A percentile compares a stretch with the other conserved stretches of the same genome.
These are phyloP conservation scores for Rhamnusium bicolor DNA, from an alignment of 2,888 invertebrate genomes.

Conservation along the genomic window DNA sequence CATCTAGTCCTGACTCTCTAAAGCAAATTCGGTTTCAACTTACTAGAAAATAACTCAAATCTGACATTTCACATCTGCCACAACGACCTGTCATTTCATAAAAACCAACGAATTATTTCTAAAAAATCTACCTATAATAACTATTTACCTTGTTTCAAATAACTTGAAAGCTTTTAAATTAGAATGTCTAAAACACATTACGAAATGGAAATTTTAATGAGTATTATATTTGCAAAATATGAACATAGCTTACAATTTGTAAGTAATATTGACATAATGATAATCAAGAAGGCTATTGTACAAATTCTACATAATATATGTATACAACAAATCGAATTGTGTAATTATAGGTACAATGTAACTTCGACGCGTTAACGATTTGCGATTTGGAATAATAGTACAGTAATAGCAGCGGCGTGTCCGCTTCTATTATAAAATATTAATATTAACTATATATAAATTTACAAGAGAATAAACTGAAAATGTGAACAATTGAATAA, in stretches of 20 bases:
- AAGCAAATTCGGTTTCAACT: too few relatives aligned
- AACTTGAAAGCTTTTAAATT: neutral
- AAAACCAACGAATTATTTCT: too few relatives aligned
- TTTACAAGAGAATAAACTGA: too few relatives aligned
- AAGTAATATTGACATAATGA: slow-evolving; percentile 16
- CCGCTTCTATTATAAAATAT: neutral
- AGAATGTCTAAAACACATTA: neutral
- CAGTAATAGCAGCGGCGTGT: neutral
- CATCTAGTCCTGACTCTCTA: too few relatives aligned
- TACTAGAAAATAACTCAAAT: too few relatives aligned
- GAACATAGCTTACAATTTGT: neutral
- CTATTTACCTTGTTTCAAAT: neutral
- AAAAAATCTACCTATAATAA: too few relatives aligned
- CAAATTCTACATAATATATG: too few relatives aligned
- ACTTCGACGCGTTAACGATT: neutral
- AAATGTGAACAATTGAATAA: too few relatives aligned
- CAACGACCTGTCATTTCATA: too few relatives aligned
- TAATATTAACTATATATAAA: too few relatives aligned
- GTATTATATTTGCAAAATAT: neutral
- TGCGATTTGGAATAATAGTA: neutral
- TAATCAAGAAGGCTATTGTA: neutral
- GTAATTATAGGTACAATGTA: neutral
- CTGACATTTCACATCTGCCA: too few relatives aligned
- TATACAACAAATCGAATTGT: slow-evolving; percentile 3
- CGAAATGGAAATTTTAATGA: slow-evolving; percentile 7